Evolutionary conservation across 1,140 invertebrate genomes (phyloP), one percentile per base, ranked within the genome.

Genomic region (Diorhabda sublineata): DNA sequence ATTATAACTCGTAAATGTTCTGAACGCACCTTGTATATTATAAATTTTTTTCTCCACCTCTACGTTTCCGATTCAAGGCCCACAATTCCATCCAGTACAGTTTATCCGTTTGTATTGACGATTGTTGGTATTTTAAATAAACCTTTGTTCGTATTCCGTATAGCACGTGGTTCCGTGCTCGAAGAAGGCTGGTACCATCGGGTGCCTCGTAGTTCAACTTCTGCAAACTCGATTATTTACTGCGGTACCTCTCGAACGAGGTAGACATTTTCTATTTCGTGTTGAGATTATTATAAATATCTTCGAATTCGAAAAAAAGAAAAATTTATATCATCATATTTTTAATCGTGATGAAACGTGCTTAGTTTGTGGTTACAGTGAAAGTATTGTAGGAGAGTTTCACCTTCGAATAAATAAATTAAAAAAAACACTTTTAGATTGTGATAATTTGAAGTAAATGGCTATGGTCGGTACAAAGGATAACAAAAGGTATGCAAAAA

Each of bases 141-240:
- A n/a, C 61, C 44, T 62, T 62, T 62, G 61, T 62, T 62, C 61
- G 43, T 62, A 62, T 62, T 62, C 61, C 61, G 43, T 42, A 9
- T 45, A 45, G 61, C 61, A 62, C 61, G 61, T 62, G 61, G 61
- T 62, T 62, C 42, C 61, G 61, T 62, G 61, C 61, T 43, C 43
- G 42, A 62, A 45, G 43, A n/a, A 44, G 43, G 42, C 61, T 62
- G 61, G 61, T 62, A 62, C 61, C 58, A 59, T 6, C 41, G 58
- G 41, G 26, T 26, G 42, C 43, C 7, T n/a, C 42, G 58, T 7
- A 8, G 43, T 5, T 44, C 61, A 45, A n/a, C n/a, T n/a, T 11
- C 42, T 62, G 43, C 61, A n/a, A 4, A 44, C 42, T 42, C 42
- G 61, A 44, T 44, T n/a, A 44, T 45, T 62, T 11, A n/a, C n/a